Base-by-base conservation (phyloP, 2,113 vertebrate genomes). In the Corapipo altera region DNA sequence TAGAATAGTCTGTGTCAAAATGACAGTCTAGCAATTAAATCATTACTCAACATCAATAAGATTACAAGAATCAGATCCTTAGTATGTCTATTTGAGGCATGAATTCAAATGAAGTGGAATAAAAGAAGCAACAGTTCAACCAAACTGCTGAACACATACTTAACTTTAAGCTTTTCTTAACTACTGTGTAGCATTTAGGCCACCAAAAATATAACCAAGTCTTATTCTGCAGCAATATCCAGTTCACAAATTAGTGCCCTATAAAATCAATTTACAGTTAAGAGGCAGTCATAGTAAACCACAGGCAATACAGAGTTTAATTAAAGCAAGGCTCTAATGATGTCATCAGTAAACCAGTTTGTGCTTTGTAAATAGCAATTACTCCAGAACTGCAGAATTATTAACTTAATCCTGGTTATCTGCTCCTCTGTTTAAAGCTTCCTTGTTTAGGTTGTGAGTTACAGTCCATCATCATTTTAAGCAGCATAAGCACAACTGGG, bases 291-390 rank as follows among this genome's bases (percentile, higher is more conserved):
- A 80, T 48, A 74, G 62, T 71, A 91, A 88, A 93, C 64, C 67
- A 85, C 43, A 85, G 49, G 64, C 54, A 88, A 84, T 79, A 77
- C 5, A 89, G 37, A 51, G 46, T 94, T 87, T 91, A 94, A 96
- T 78, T 91, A 92, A 92, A 97, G 43, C 37, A 93, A 82, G 69
- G 66, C 43, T 85, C 72, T 91, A 92, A 93, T 88, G 96, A 49
- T 62, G 71, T 77, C 79, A 95, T 88, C 72, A 64, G 62, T 48
- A 75, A 62, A 81, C 74, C 72, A 79, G 37, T 76, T 91, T 88
- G 57, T 72, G 59, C 79, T 89, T 88, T 83, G n/a, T 43, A 90
- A 84, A 89, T 61, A 94, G 33, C 58, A 94, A 92, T 73, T 91
- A 59, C 72, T 83, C 83, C 48, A 85, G 72, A 87, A 94, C 28